phyloP scores from a whole-genome alignment of 1,140 invertebrate genomes.

The Oppia nitens region DNA sequence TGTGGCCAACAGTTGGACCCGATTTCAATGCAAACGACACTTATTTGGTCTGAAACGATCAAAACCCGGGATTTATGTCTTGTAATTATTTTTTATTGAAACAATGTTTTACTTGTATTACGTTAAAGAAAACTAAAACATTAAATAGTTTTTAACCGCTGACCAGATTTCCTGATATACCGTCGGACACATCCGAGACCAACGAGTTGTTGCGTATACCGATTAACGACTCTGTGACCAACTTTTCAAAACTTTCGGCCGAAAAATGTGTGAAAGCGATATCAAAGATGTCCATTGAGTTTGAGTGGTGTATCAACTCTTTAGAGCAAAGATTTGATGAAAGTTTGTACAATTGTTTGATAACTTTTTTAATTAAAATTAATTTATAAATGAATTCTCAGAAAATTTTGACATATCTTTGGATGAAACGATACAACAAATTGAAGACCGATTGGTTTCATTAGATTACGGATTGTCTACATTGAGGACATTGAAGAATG shows the following conservation, averaged over 20 bases:
- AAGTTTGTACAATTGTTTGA: constrained; percentile 18
- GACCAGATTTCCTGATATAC: constrained; percentile 69
- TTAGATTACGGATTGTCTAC: constrained; percentile 70
- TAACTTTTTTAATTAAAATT: too few relatives aligned
- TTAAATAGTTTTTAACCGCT: not conserved
- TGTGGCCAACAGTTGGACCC: not conserved
- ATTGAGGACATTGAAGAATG: constrained; percentile 58
- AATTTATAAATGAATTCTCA: too few relatives aligned
- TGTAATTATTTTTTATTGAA: not conserved
- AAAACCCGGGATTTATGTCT: not conserved
- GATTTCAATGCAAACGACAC: not conserved
- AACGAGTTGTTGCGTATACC: constrained; percentile 47
- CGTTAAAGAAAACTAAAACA: too few relatives aligned
- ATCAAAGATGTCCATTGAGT: constrained; percentile 59
- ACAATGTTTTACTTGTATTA: not conserved
- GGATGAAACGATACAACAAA: constrained; percentile 19
- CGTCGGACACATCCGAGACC: constrained; percentile 52
- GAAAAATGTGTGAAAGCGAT: constrained; percentile 63
- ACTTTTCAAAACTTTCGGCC: constrained; percentile 59
- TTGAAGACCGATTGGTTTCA: constrained; percentile 51
- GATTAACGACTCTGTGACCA: constrained; percentile 44
- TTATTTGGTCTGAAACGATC: not conserved
- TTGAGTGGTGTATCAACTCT: constrained; percentile 52
- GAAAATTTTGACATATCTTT: constrained; percentile 9
- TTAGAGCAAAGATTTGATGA: constrained; percentile 39